Conservation (phyloP, 2,113 vertebrate genomes). For the Datnioides undecimradiatus region DNA sequence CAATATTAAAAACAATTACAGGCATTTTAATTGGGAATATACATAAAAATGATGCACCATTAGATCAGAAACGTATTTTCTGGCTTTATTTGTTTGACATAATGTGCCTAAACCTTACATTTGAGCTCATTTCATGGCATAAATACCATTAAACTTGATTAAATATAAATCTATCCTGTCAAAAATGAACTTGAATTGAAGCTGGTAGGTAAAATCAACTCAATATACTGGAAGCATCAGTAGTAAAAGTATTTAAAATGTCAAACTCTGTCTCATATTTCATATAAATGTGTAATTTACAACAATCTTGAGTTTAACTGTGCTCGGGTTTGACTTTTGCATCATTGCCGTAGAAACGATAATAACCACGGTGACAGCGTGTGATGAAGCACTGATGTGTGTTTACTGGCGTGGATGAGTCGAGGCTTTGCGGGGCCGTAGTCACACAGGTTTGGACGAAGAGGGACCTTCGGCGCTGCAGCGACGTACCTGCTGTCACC, state of each 20-base stretch:
- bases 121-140: not conserved
- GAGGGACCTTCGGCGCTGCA: not conserved
- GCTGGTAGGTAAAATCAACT: not conserved
- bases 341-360: not conserved
- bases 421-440: not conserved
- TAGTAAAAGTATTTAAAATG: not conserved
- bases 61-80: too few relatives aligned
- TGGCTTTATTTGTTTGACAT: too few relatives aligned
- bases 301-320: too few relatives aligned
- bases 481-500: not conserved
- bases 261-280: not conserved
- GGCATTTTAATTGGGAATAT: too few relatives aligned
- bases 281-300: too few relatives aligned
- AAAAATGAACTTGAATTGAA: not conserved
- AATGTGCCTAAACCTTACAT: too few relatives aligned
- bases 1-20: too few relatives aligned
- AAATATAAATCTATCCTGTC: not conserved
- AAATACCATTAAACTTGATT: not conserved
- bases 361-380: not conserved
- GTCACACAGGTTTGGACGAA: not conserved
- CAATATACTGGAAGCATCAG: not conserved
- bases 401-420: not conserved
- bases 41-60: too few relatives aligned
- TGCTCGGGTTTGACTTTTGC: not conserved
- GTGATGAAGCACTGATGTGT: not conserved